phyloP scores from a whole-genome alignment of 2,113 vertebrate species.

The Dicerorhinus sumatrensis region DNA sequence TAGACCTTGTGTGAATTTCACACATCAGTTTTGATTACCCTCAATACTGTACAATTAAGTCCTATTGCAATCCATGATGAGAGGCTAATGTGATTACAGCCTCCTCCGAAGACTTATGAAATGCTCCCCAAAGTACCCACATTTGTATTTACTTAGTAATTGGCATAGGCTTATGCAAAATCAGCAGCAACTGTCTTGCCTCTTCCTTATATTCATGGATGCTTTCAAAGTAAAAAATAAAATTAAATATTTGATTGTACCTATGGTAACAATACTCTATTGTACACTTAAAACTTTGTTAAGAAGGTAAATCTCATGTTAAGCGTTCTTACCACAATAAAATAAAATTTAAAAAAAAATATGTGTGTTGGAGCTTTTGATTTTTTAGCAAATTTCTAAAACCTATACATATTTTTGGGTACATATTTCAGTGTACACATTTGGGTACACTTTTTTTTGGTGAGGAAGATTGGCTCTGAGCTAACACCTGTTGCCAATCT shows the following conservation, averaged over 20 bases:
- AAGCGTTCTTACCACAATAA: neutral
- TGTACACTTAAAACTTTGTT: neutral
- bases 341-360: neutral
- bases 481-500: no score
- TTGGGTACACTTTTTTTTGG: no score
- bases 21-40: constrained; percentile 4
- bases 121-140: neutral
- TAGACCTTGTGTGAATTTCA: constrained; percentile 57
- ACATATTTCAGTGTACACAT: neutral
- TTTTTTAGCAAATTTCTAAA: constrained; percentile 31
- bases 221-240: constrained; percentile 59
- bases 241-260: neutral
- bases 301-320: neutral
- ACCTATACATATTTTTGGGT: neutral
- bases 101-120: neutral
- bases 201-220: constrained; percentile 28
- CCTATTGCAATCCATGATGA: neutral
- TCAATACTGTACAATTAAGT: constrained; percentile 26
- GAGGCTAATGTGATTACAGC: neutral
- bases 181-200: neutral
- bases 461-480: no score
- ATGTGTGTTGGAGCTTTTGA: neutral
- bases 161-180: neutral
- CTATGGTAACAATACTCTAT: no score
- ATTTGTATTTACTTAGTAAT: neutral